Conservation (phyloP, 2,797 vertebrate genomes). For the Crocodylus rhombifer region DNA sequence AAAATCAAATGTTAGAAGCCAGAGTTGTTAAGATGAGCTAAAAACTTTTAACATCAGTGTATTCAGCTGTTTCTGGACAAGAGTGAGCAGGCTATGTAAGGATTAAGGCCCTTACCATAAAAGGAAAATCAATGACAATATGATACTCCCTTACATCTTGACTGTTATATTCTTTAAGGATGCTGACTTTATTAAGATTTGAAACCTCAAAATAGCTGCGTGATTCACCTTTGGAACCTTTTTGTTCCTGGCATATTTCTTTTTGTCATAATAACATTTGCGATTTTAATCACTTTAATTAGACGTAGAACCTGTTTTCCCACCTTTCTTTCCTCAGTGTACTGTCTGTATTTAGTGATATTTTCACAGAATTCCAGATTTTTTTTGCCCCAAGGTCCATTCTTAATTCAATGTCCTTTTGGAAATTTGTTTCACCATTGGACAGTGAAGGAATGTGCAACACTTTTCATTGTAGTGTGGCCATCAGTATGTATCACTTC, state of each 20-base stretch:
- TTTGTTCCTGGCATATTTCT: slow-evolving; percentile 23
- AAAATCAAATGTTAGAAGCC: background rate
- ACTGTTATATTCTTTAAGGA: background rate
- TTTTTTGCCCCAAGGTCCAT: slow-evolving; percentile 5
- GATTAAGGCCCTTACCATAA: background rate
- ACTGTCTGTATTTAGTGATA: background rate
- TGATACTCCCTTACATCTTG: background rate
- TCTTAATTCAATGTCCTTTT: slow-evolving; percentile 41
- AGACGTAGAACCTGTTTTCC: slow-evolving; percentile 9
- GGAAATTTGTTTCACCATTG: slow-evolving; percentile 21
- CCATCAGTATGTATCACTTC: background rate
- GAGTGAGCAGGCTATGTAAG: background rate
- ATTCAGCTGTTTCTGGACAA: background rate
- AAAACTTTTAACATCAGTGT: background rate
- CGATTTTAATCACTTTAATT: slow-evolving; percentile 7
- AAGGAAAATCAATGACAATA: background rate
- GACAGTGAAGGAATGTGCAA: background rate
- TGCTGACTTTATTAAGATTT: slow-evolving; percentile 4
- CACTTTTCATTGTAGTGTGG: background rate
- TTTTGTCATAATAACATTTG: slow-evolving; percentile 26
- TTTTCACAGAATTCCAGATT: background rate
- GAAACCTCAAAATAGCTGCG: slow-evolving; percentile 27
- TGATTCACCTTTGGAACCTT: slow-evolving; percentile 4
- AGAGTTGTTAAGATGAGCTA: background rate
- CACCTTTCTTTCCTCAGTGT: background rate